Percentiles rank a stretch among this genome's conserved stretches.
Conservation (phyloP, 2,888 invertebrate genomes). For the Sabatieria punctata region DNA sequence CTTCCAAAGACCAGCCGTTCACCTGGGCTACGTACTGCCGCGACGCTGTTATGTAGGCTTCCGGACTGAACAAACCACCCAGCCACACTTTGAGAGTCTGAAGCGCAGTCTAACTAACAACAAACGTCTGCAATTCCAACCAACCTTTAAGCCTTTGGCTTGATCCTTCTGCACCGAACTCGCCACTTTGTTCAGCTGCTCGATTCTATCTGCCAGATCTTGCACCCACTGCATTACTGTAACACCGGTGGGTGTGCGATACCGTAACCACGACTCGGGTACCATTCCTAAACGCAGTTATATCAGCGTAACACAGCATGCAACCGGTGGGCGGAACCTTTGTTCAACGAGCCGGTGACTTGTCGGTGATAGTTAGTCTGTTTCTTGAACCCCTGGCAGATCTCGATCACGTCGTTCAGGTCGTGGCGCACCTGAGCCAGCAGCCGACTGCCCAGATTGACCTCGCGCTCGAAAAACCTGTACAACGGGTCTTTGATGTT, state of each 20-base stretch:
- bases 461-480: constrained; percentile 84
- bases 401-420: constrained; percentile 66
- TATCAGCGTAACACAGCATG: neutral
- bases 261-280: constrained; percentile 76
- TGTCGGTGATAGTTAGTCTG: constrained; percentile 94
- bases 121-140: neutral
- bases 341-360: constrained; percentile 79
- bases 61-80: constrained; percentile 90
- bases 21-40: constrained; percentile 78
- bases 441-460: constrained; percentile 53
- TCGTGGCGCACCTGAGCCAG: constrained; percentile 73
- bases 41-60: constrained; percentile 97
- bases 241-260: constrained; percentile 81
- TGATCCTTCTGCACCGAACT: constrained; percentile 64
- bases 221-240: constrained; percentile 93
- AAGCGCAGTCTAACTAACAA: neutral
- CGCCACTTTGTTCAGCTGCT: constrained; percentile 72
- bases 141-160: constrained; percentile 71
- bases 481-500: constrained; percentile 97
- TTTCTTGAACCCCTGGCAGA: constrained; percentile 90
- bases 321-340: constrained; percentile 40
- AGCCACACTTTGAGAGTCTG: constrained; percentile 86
- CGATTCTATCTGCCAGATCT: constrained; percentile 81
- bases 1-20: constrained; percentile 79
- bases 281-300: constrained; percentile 61